Evolutionary conservation across 2,888 invertebrate genomes (phyloP).

Genomic region (Chymomyza fuscimana): DNA sequence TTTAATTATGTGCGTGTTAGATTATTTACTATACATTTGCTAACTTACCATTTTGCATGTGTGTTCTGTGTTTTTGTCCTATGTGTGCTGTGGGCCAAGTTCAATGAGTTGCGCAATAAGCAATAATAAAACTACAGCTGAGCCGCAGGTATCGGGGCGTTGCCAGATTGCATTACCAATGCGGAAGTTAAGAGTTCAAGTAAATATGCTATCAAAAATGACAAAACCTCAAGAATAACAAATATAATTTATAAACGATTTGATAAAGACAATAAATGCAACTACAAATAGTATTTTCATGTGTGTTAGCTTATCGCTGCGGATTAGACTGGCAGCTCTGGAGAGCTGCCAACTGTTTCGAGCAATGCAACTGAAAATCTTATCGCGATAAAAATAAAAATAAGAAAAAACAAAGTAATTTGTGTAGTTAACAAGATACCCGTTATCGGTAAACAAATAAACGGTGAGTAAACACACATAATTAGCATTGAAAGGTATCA

Average conservation of each 20-base stretch:
- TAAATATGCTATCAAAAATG: constrained; percentile 1
- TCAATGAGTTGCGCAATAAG: constrained; percentile 70
- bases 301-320: not conserved
- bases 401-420: constrained; percentile 4
- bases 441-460: constrained; percentile 73
- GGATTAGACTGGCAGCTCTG: not conserved
- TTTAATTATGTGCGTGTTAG: constrained; percentile 41
- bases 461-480: constrained; percentile 71
- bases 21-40: not conserved
- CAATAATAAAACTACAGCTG: constrained; percentile 31
- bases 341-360: not conserved
- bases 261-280: not conserved
- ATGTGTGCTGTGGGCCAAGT: constrained; percentile 16
- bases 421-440: constrained; percentile 54
- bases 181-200: not conserved
- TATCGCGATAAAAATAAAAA: not conserved
- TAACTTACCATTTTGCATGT: constrained; percentile 43
- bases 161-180: constrained; percentile 33
- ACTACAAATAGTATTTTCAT: not conserved
- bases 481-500: constrained; percentile 49
- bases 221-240: constrained; percentile 16
- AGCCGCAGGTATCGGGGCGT: constrained; percentile 11
- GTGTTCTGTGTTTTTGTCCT: not conserved
- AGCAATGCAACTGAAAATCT: not conserved
- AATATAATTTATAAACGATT: constrained; percentile 7